phyloP scores from a whole-genome alignment of 2,888 invertebrate species.

The Petrophora chlorosata region DNA sequence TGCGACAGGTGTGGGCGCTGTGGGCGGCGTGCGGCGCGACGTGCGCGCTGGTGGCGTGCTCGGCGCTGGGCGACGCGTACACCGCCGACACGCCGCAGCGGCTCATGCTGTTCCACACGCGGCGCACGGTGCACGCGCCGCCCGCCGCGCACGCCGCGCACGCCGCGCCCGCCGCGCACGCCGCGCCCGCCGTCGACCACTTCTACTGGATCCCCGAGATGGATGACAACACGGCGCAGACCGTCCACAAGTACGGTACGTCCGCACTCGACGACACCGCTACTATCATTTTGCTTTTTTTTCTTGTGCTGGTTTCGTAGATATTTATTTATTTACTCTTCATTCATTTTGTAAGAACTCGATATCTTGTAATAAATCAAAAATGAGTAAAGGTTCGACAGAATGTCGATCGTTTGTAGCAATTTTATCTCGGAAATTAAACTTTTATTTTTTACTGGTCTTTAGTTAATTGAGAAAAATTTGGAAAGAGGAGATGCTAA shows the following conservation, averaged over 20 bases:
- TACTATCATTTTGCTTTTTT: too few relatives aligned
- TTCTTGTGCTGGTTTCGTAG: too few relatives aligned
- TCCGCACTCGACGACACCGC: background rate
- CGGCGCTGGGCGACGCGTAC: slow-evolving; percentile 74
- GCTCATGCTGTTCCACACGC: slow-evolving; percentile 87
- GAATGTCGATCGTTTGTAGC: too few relatives aligned
- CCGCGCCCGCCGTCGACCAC: slow-evolving; percentile 46
- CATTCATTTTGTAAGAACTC: too few relatives aligned
- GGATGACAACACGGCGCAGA: slow-evolving; percentile 88
- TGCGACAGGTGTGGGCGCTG: slow-evolving; percentile 19
- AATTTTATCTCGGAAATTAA: too few relatives aligned
- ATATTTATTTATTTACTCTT: too few relatives aligned
- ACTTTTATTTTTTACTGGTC: too few relatives aligned
- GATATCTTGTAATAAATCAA: too few relatives aligned
- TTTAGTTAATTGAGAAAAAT: too few relatives aligned
- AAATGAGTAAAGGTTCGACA: too few relatives aligned
- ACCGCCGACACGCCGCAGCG: slow-evolving; percentile 86
- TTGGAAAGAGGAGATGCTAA: too few relatives aligned
- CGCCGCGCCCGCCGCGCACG: slow-evolving; percentile 57
- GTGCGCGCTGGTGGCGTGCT: slow-evolving; percentile 50
- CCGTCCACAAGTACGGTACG: slow-evolving; percentile 46
- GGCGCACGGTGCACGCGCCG: slow-evolving; percentile 76
- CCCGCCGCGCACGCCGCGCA: slow-evolving; percentile 66
- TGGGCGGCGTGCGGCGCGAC: slow-evolving; percentile 27
- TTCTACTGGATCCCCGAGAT: slow-evolving; percentile 89